A percentile compares a stretch with the other conserved stretches of the same genome.
Conservation (phyloP, 2,888 invertebrate genomes). For the Acrocera orbiculus region DNA sequence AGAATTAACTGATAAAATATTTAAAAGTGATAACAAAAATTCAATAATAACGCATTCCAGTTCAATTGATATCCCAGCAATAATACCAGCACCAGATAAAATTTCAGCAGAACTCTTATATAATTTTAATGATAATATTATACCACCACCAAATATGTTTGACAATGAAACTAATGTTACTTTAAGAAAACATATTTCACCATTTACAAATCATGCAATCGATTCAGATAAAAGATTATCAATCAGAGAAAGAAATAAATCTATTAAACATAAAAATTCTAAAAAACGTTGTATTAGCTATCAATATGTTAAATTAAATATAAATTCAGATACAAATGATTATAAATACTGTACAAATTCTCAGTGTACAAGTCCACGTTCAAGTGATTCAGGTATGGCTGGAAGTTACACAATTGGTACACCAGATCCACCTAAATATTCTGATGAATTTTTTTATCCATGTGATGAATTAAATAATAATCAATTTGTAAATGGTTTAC, state of each 20-base stretch:
- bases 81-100: conserved; percentile 34
- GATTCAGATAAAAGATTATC: conserved; percentile 38
- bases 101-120: conserved; percentile 38
- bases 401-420: conserved; percentile 62
- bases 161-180: conserved; percentile 29
- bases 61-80: conserved; percentile 36
- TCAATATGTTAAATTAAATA: conserved; percentile 28
- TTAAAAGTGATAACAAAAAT: conserved; percentile 3
- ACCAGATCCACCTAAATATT: conserved; percentile 37
- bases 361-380: conserved; percentile 49
- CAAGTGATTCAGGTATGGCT: conserved; percentile 66
- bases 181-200: conserved; percentile 17
- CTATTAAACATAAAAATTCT: conserved; percentile 17
- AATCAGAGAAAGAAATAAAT: not conserved
- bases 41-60: conserved; percentile 37
- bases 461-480: conserved; percentile 4
- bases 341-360: conserved; percentile 46
- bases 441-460: conserved; percentile 12
- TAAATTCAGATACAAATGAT: conserved; percentile 13
- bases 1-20: not conserved
- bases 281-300: conserved; percentile 34
- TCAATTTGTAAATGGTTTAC: conserved; percentile 6
- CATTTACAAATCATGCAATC: conserved; percentile 36
- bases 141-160: conserved; percentile 43
- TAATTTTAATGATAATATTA: conserved; percentile 25